These are phyloP conservation scores for Agraylea sexmaculata DNA, from an alignment of 1,140 invertebrate species.

Conservation along the genomic window DNA sequence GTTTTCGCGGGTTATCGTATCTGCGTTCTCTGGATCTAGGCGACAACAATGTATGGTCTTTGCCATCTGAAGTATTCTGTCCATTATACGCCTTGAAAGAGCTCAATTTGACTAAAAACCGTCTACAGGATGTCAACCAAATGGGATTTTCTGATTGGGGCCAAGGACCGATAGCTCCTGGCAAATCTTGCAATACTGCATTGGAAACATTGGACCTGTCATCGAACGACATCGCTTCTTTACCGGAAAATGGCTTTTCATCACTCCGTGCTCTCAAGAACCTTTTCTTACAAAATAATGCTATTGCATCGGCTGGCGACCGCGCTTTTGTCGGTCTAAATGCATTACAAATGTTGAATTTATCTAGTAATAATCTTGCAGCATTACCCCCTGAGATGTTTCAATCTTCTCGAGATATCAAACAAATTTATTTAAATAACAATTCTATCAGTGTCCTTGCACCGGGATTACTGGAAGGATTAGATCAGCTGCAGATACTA, in stretches of 20 bases:
- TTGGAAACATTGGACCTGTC: conserved; percentile 64
- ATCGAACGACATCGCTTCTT: conserved; percentile 54
- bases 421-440: conserved; percentile 67
- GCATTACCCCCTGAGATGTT: conserved; percentile 68
- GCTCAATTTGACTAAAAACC: conserved; percentile 64
- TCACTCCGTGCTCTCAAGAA: conserved; percentile 53
- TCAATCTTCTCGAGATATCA: conserved; percentile 54
- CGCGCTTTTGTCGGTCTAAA: conserved; percentile 58
- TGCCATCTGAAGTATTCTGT: conserved; percentile 65
- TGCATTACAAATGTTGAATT: conserved; percentile 56
- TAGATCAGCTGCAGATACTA: conserved; percentile 64
- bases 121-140: conserved; percentile 60
- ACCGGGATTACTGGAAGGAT: conserved; percentile 61
- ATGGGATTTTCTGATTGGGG: conserved; percentile 62
- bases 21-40: conserved; percentile 60
- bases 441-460: conserved; percentile 69
- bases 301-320: conserved; percentile 59
- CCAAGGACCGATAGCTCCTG: conserved; percentile 38
- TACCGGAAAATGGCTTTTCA: conserved; percentile 59
- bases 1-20: conserved; percentile 54
- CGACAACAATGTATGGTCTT: conserved; percentile 69
- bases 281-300: conserved; percentile 62
- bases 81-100: conserved; percentile 53
- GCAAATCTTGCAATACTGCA: conserved; percentile 51
- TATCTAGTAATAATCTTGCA: conserved; percentile 64